Evolutionary conservation across 2,797 vertebrate genomes (phyloP), one percentile per base, ranked within the genome.

Genomic region (Falco rusticolus): DNA sequence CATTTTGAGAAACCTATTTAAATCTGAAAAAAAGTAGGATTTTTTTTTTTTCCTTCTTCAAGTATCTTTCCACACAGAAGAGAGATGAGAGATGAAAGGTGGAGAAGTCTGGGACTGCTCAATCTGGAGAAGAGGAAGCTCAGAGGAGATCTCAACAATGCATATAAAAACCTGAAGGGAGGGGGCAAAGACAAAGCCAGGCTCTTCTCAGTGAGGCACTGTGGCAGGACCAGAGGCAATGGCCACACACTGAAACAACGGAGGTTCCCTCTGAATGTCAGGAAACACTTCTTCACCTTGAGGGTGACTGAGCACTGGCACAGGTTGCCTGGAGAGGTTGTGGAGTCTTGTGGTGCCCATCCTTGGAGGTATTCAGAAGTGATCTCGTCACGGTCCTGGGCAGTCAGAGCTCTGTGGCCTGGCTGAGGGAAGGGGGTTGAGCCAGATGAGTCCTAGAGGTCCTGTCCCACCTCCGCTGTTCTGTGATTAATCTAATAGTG

Each of bases 141-240:
- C 20, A 10, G 53, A 34, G 50, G 4, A 12, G 45, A 25, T 69
- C 34, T 87, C 18, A 1, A 70, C 17, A 29, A 5, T 77, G 26
- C 3, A 14, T 16, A 26, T 34, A 39, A 72, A 47, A 50, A 28
- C 13, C 26, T 75, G n/a, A 81, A 84, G 15, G 20, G 12, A 78
- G 11, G 0, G 0, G 18, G 6, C 75, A 19, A 87, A 82, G 69
- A 10, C 1, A 3, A 22, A 68, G 9, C 16, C 13, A 43, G 13
- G 20, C 17, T 68, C 12, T 89, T 75, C 39, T 75, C 5, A 2
- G 6, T 59, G 24, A 3, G 72, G 41, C 21, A 12, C 13, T 4
- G 1, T 53, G 17, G 8, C 3, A 59, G 71, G 43, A 33, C 17
- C 9, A 16, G 80, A 47, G 4, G 16, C 19, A 22, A 4, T 25